A percentile compares a stretch with the other conserved stretches of the same genome.
Evolutionary conservation across 2,797 vertebrate genomes (phyloP).

Genomic region (Falco berigora): DNA sequence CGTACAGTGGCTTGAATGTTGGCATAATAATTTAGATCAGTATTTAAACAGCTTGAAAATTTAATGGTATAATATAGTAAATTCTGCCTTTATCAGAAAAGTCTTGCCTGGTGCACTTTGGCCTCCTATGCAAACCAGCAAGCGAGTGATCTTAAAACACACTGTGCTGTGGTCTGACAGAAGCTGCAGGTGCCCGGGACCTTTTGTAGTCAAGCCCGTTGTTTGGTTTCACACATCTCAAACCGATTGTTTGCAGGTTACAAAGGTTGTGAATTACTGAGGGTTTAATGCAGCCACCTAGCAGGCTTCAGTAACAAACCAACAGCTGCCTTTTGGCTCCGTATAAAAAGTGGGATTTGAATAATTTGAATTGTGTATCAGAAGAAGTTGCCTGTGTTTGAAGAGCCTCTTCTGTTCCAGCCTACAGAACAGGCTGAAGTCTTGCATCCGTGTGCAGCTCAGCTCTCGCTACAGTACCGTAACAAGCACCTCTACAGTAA

Average conservation of each 20-base stretch:
- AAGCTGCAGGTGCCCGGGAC: background rate
- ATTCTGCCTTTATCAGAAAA: background rate
- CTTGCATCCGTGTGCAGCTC: background rate
- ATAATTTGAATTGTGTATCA: background rate
- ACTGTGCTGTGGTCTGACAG: background rate
- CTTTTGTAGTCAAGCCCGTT: background rate
- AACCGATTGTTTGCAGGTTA: background rate
- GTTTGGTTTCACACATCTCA: background rate
- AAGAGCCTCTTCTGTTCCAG: background rate
- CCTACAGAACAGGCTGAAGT: background rate
- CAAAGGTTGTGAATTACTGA: background rate
- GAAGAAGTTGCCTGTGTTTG: background rate
- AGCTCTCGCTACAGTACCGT: accelerated
- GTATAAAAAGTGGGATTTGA: background rate
- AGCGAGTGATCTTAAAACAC: background rate
- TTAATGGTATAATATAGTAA: background rate
- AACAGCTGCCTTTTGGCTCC: background rate
- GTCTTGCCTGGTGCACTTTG: background rate
- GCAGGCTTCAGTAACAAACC: background rate
- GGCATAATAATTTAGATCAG: background rate
- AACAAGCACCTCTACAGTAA: background rate
- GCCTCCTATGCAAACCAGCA: background rate
- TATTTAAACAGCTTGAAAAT: background rate
- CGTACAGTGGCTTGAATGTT: background rate
- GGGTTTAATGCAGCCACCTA: background rate